These are phyloP conservation scores for Periphyllus acericola DNA, from an alignment of 2,888 invertebrate species.

Conservation along the genomic window DNA sequence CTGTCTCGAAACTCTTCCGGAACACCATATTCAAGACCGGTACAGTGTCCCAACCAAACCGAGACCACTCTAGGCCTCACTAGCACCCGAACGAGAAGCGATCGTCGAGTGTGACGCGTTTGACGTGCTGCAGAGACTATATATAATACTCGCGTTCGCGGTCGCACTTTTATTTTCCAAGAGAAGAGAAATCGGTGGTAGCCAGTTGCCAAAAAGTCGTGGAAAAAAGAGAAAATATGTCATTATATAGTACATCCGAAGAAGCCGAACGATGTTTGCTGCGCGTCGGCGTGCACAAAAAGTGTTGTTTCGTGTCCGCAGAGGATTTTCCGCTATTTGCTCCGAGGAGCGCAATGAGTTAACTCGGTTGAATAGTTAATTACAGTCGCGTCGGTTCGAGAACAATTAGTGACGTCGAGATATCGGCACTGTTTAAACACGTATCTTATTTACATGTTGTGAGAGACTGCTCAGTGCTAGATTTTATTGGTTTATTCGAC, in stretches of 20 bases:
- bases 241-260: neutral
- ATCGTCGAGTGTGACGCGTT: no score
- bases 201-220: neutral
- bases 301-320: neutral
- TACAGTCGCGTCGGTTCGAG: neutral
- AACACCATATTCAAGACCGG: no score
- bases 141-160: no score
- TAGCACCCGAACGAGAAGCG: no score
- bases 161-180: no score
- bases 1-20: no score
- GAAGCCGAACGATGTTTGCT: neutral
- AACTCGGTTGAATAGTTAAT: constrained; percentile 2
- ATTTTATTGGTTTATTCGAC: no score
- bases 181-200: no score
- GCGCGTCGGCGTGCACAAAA: neutral
- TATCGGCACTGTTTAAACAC: constrained; percentile 8
- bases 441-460: neutral
- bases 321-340: neutral
- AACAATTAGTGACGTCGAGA: constrained; percentile 27
- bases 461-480: neutral
- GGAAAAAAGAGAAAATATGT: neutral
- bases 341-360: neutral
- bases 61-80: no score
- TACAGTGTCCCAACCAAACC: no score
- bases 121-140: no score